phyloP scores from a whole-genome alignment of 2,797 vertebrate genomes.

The Megalops cyprinoides region DNA sequence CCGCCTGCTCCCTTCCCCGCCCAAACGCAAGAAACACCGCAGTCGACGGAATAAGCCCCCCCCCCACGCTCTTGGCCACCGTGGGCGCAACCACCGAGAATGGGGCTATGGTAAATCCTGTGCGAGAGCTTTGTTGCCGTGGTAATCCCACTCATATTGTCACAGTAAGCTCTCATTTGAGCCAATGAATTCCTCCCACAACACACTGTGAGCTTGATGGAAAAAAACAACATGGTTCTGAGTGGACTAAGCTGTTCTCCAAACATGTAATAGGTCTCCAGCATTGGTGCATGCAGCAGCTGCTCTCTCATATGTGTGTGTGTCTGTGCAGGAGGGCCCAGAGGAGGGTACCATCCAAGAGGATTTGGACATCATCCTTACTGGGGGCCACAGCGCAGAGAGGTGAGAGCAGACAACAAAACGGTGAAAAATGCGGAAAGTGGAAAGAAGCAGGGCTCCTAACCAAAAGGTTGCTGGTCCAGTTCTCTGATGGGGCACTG shows the following conservation, averaged over 20 bases:
- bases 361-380: conserved; percentile 64
- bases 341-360: conserved; percentile 64
- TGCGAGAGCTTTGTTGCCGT: conserved; percentile 23
- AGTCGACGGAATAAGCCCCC: conserved; percentile 66
- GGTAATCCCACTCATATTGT: neutral
- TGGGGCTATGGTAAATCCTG: conserved; percentile 64
- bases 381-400: conserved; percentile 78
- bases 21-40: conserved; percentile 74
- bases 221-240: neutral
- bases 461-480: no score
- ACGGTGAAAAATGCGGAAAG: no score
- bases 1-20: conserved; percentile 77
- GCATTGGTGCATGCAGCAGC: neutral
- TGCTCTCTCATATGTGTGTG: neutral
- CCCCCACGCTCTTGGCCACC: conserved; percentile 34
- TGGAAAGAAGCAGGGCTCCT: no score
- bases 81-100: conserved; percentile 47
- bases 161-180: neutral
- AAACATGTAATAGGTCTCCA: neutral
- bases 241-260: neutral
- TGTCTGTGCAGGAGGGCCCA: conserved; percentile 67
- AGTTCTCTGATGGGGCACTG: no score
- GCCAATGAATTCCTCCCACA: neutral
- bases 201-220: neutral
- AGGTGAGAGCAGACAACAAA: no score